Conservation (phyloP, 2,113 vertebrate species). For the Eulacestoma nigropectus region DNA sequence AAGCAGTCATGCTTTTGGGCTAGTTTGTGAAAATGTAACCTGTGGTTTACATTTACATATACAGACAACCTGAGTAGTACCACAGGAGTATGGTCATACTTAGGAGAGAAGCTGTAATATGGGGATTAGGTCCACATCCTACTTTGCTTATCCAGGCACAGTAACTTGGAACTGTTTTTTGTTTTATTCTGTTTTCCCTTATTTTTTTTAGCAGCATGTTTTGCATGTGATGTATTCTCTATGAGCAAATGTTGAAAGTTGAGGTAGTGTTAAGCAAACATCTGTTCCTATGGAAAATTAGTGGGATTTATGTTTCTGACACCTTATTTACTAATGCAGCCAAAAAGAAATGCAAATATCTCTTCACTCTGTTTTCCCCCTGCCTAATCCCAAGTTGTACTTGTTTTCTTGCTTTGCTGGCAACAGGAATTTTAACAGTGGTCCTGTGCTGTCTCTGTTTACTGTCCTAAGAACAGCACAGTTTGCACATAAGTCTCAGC, state of each 20-base stretch:
- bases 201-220: background rate
- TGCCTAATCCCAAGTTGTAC: rapidly evolving
- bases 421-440: background rate
- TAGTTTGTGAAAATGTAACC: background rate
- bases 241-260: background rate
- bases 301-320: background rate
- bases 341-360: background rate
- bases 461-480: background rate
- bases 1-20: background rate
- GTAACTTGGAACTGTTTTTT: background rate
- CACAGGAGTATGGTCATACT: background rate
- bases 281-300: slow-evolving; percentile 9
- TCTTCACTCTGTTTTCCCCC: background rate
- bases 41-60: background rate
- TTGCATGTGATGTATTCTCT: background rate
- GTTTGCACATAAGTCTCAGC: background rate
- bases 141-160: background rate
- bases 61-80: no score
- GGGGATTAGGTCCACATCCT: background rate
- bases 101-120: background rate
- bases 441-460: background rate
- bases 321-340: background rate
- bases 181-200: background rate
- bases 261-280: background rate
- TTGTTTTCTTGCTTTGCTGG: background rate